Evolutionary conservation across 2,888 invertebrate genomes (phyloP).

Genomic region (Nomada fucata): DNA sequence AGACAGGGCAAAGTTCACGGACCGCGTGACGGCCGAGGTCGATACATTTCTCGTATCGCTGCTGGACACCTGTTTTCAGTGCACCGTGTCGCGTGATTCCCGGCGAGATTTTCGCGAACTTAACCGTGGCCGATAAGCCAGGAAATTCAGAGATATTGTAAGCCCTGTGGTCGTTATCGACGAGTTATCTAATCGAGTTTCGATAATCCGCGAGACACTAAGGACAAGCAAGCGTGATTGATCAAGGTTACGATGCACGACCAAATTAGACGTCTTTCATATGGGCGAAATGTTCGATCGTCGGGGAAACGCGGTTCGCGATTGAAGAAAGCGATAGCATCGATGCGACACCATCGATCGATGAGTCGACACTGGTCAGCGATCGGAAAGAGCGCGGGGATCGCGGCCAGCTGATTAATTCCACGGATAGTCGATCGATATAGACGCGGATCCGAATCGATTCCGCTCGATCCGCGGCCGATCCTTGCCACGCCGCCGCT

Average conservation of each 20-base stretch:
- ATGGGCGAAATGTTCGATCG: slow-evolving; percentile 44
- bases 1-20: neutral
- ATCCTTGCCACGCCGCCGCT: slow-evolving; percentile 46
- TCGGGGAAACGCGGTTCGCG: slow-evolving; percentile 41
- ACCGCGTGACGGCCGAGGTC: slow-evolving; percentile 12
- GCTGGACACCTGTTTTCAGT: neutral
- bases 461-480: slow-evolving; percentile 65
- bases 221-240: slow-evolving; percentile 1
- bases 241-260: neutral
- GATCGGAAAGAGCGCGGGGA: slow-evolving; percentile 66
- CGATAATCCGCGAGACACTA: slow-evolving; percentile 52
- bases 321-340: slow-evolving; percentile 55
- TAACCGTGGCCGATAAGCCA: slow-evolving; percentile 62
- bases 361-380: slow-evolving; percentile 42
- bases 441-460: slow-evolving; percentile 65
- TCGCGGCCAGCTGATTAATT: slow-evolving; percentile 74
- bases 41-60: slow-evolving; percentile 18
- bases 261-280: slow-evolving; percentile 14
- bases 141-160: slow-evolving; percentile 58
- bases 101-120: slow-evolving; percentile 30
- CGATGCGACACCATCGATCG: slow-evolving; percentile 55
- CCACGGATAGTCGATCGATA: slow-evolving; percentile 72
- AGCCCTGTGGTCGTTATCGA: slow-evolving; percentile 38
- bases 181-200: slow-evolving; percentile 65
- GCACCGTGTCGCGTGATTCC: slow-evolving; percentile 24